Conservation (phyloP, 2,797 vertebrate genomes). For the Acanthis flammea region DNA sequence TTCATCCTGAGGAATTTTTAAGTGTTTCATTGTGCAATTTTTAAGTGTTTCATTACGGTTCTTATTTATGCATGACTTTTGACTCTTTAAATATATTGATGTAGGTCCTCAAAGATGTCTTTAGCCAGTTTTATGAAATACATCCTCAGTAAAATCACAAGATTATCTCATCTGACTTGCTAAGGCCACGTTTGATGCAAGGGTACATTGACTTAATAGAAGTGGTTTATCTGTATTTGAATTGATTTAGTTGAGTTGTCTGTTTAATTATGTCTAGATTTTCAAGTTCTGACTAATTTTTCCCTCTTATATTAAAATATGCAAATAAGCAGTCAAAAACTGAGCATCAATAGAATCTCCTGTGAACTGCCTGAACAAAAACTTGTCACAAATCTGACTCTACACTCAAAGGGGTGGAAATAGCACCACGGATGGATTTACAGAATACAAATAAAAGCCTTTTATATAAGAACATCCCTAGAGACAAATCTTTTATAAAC, state of each 20-base stretch:
- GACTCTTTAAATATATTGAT: not conserved
- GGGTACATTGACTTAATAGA: not conserved
- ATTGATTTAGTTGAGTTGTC: not conserved
- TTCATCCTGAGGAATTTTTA: not conserved
- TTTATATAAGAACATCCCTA: constrained; percentile 21
- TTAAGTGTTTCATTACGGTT: not conserved
- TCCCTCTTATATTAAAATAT: not conserved
- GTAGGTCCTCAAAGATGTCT: not conserved
- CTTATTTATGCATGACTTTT: not conserved
- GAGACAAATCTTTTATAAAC: constrained; percentile 9
- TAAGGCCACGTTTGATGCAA: not conserved
- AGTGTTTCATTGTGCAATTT: not conserved
- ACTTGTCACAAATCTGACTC: not conserved
- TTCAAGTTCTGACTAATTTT: not conserved
- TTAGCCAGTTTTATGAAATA: not conserved
- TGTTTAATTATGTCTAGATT: not conserved
- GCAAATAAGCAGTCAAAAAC: not conserved
- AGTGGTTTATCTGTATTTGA: not conserved
- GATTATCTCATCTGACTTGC: not conserved
- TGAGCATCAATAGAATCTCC: not conserved
- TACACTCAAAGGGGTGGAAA: not conserved
- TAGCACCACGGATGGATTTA: not conserved
- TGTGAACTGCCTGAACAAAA: not conserved
- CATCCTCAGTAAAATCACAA: not conserved
- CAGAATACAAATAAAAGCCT: not conserved